These are phyloP conservation scores for Thaumatotibia leucotreta DNA, from an alignment of 1,140 invertebrate genomes.

Conservation along the genomic window DNA sequence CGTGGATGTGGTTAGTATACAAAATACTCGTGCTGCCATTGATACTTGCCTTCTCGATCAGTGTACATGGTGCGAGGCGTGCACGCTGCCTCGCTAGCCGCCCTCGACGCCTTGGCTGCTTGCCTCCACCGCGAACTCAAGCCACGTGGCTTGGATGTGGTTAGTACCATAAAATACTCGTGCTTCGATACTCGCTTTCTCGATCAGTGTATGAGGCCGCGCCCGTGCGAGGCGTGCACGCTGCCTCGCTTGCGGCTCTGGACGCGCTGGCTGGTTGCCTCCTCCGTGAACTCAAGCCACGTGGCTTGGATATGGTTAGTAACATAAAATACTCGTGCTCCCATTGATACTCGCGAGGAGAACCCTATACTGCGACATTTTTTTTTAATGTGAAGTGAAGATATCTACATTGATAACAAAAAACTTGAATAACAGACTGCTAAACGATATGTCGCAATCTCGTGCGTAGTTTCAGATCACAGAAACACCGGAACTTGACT, in stretches of 20 bases:
- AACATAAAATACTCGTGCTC: neutral
- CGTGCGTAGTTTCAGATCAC: too few species aligned
- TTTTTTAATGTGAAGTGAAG: too few species aligned
- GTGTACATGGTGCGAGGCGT: too few species aligned
- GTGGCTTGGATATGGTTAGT: conserved; percentile 82
- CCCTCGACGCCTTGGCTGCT: conserved; percentile 87
- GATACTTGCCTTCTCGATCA: too few species aligned
- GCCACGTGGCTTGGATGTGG: conserved; percentile 83
- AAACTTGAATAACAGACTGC: too few species aligned
- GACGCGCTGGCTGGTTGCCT: conserved; percentile 89
- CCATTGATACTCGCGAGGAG: too few species aligned
- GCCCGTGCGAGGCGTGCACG: conserved; percentile 88
- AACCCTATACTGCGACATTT: too few species aligned
- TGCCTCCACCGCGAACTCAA: conserved; percentile 90
- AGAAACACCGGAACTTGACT: neutral
- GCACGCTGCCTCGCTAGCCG: too few species aligned
- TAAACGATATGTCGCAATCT: too few species aligned
- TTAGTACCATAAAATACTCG: conserved; percentile 28
- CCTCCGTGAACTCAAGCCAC: conserved; percentile 86
- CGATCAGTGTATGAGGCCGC: too few species aligned
- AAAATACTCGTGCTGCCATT: neutral
- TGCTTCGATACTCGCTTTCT: too few species aligned
- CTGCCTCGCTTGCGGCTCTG: conserved; percentile 86
- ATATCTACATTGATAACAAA: too few species aligned
- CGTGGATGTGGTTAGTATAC: conserved; percentile 79